Conservation (phyloP, 2,888 invertebrate genomes). For the Yponomeuta malinellus region DNA sequence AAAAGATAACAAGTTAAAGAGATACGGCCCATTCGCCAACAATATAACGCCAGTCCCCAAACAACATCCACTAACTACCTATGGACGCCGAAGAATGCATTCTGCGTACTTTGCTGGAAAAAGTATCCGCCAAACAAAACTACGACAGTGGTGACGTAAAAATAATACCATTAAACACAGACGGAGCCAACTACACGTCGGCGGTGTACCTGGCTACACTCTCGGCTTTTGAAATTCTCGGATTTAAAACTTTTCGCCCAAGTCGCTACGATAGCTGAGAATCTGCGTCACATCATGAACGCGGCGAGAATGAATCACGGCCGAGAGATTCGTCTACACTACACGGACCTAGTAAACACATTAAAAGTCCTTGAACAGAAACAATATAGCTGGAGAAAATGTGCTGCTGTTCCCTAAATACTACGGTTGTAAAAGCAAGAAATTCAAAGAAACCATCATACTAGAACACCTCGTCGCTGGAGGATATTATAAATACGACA, state of each 20-base stretch:
- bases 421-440: constrained; percentile 23
- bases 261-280: constrained; percentile 38
- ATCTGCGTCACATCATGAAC: constrained; percentile 29
- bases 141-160: constrained; percentile 29
- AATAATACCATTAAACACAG: constrained; percentile 32
- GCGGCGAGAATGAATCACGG: no score
- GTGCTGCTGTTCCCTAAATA: constrained; percentile 23
- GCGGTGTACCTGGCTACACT: constrained; percentile 33
- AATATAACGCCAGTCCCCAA: background rate
- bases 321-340: constrained; percentile 13
- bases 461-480: constrained; percentile 42
- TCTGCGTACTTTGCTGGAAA: constrained; percentile 28
- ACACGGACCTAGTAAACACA: constrained; percentile 12
- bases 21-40: background rate
- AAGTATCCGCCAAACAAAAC: constrained; percentile 32
- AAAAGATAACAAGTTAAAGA: no score
- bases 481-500: constrained; percentile 41
- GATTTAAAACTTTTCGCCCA: constrained; percentile 41
- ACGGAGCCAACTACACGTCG: constrained; percentile 46
- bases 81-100: constrained; percentile 32
- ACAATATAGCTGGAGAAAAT: constrained; percentile 17
- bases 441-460: constrained; percentile 39
- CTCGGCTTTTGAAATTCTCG: constrained; percentile 18
- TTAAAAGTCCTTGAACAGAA: constrained; percentile 20
- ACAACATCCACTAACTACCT: background rate